phyloP scores from a whole-genome alignment of 2,113 vertebrate genomes.

The Anthoscopus minutus region DNA sequence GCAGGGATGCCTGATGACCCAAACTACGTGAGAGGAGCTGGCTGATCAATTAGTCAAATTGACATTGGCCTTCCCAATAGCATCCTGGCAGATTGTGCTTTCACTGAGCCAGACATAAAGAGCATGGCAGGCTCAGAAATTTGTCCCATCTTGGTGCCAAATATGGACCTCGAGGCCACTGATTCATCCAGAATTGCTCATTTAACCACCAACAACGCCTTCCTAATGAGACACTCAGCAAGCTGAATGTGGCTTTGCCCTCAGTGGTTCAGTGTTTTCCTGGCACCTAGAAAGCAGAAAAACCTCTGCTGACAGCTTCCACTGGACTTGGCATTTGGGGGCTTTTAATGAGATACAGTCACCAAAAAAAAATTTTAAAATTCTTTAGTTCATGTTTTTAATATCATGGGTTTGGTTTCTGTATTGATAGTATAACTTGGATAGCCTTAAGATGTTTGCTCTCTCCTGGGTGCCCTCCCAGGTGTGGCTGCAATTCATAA shows the following conservation, averaged over 20 bases:
- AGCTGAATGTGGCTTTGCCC: background rate
- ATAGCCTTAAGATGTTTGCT: background rate
- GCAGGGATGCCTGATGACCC: background rate
- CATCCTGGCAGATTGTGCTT: background rate
- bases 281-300: background rate
- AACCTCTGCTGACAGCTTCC: background rate
- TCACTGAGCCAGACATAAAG: slow-evolving; percentile 3
- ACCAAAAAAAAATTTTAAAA: background rate
- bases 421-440: background rate
- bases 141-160: background rate
- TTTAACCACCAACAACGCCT: background rate
- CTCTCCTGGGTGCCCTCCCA: background rate
- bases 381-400: background rate
- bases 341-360: background rate
- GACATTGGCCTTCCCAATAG: background rate
- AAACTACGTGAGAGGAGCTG: background rate
- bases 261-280: background rate
- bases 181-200: background rate
- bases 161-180: background rate
- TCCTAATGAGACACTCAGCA: background rate
- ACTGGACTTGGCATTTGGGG: background rate
- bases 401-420: background rate
- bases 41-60: slow-evolving; percentile 35
- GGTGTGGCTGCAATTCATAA: background rate
- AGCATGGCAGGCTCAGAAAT: slow-evolving; percentile 5